A percentile compares a stretch with the other conserved stretches of the same genome.
phyloP scores from a whole-genome alignment of 2,888 invertebrate species.

The Ophion obscuratus region DNA sequence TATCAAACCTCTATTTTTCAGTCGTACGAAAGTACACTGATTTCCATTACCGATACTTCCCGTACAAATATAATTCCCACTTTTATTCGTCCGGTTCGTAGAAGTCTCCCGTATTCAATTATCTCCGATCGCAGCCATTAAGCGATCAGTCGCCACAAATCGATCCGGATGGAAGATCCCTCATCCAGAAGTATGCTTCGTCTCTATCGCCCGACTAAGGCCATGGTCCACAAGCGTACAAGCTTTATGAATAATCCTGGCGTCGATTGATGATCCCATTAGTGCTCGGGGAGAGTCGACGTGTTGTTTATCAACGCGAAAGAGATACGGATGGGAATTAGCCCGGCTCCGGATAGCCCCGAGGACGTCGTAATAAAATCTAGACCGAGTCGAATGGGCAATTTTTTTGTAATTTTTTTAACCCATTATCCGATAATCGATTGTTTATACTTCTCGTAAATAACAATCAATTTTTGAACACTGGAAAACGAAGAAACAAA shows the following conservation, averaged over 20 bases:
- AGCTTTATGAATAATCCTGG: conserved; percentile 59
- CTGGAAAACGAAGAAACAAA: not conserved
- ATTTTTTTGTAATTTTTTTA: not conserved
- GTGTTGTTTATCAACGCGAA: conserved; percentile 20
- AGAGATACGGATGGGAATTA: conserved; percentile 4
- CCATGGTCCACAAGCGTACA: conserved; percentile 26
- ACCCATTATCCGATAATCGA: not conserved
- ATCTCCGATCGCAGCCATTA: conserved; percentile 43
- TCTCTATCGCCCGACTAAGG: not conserved
- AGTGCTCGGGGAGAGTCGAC: conserved; percentile 42
- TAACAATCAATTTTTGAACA: not conserved
- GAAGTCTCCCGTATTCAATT: conserved; percentile 46
- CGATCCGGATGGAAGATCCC: conserved; percentile 43
- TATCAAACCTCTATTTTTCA: not conserved
- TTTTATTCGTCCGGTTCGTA: not conserved
- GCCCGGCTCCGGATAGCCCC: not conserved
- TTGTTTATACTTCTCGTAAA: not conserved
- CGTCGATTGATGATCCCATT: conserved; percentile 61
- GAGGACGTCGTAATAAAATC: conserved; percentile 9
- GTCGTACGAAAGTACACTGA: not conserved
- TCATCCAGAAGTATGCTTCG: not conserved
- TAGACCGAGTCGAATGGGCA: conserved; percentile 34
- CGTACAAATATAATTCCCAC: not conserved
- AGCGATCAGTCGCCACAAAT: conserved; percentile 49
- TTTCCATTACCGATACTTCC: not conserved